Base-by-base conservation (phyloP, 2,888 invertebrate genomes). In the Drosophila paucipuncta region DNA sequence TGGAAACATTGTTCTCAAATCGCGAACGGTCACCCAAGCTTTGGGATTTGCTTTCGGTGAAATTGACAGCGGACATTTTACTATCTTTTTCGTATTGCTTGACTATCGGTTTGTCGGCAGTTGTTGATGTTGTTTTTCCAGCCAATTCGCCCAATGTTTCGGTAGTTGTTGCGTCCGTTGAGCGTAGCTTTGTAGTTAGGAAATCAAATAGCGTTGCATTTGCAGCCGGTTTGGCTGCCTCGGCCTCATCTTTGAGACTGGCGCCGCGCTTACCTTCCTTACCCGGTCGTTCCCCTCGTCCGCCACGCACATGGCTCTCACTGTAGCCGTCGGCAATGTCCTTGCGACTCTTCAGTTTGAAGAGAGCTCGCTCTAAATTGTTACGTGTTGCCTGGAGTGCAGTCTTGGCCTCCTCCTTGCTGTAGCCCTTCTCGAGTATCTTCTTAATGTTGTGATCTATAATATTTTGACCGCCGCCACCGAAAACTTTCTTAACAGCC, bases 121-220 rank as follows among this genome's bases (percentile, higher is more conserved):
- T 76, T 49, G 25, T 64, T 50, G 87, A 50, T 53, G 65, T 59
- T 28, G 76, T 47, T 30, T 74, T 47, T 22, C 41, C 10, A 33
- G 66, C 6, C 30, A 64, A 49, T 13, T 73, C 57, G 3, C 35
- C 58, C 10, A 55, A 41, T 16, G 25, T 7, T 37, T 76, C 54
- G 37, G 64, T 41, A 25, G 74, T 55, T 52, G 74, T 22, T 11
- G 18, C 75, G 31, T 75, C 76, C 11, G 75, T 57, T 37, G 83
- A 59, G 59, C 92, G 92, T 11, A 97, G 93, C 93, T 97, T 97
- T 86, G 97, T 96, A 91, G 97, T 97, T 11, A 97, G 94, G 91
- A 97, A 97, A 92, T 97, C 97, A 92, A 97, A 97, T 4, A 97
- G 93, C 0, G 97, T 97, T 2, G 97, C 96, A 93, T 96, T 96